phyloP scores from a whole-genome alignment of 1,140 invertebrate species.

The Epicauta chinensis region DNA sequence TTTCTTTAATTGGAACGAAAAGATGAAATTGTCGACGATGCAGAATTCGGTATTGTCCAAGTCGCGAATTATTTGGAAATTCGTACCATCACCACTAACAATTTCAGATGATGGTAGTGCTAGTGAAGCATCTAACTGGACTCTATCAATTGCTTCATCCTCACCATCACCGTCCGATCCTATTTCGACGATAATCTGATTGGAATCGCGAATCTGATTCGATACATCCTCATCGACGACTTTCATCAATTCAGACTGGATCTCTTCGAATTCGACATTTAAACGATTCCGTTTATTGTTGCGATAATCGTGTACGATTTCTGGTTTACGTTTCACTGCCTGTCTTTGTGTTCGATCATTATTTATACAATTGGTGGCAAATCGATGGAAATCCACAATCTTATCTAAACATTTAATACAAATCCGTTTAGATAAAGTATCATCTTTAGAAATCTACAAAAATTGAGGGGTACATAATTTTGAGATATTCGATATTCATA shows the following conservation, averaged over 20 bases:
- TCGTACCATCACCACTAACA: conserved; percentile 8
- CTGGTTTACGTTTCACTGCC: conserved; percentile 2
- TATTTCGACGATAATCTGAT: conserved; percentile 19
- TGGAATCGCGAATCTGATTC: conserved; percentile 11
- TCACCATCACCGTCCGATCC: no score
- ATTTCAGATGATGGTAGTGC: no score
- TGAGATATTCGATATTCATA: conserved; percentile 1
- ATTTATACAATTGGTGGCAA: conserved; percentile 18
- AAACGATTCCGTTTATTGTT: not conserved
- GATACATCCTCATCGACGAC: conserved; percentile 19
- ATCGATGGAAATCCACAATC: conserved; percentile 19
- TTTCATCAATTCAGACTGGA: conserved; percentile 21
- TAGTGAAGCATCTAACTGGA: no score
- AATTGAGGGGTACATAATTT: no score
- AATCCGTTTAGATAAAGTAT: conserved; percentile 30
- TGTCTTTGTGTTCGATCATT: conserved; percentile 12
- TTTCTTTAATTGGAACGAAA: not conserved
- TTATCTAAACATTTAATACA: conserved; percentile 24
- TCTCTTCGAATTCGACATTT: conserved; percentile 8
- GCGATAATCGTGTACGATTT: not conserved
- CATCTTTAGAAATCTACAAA: conserved; percentile 25
- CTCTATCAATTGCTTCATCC: no score
- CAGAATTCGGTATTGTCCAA: not conserved
- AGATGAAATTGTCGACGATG: not conserved
- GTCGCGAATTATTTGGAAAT: not conserved